Conservation (phyloP, 2,888 invertebrate genomes). For the Volucella bombylans region DNA sequence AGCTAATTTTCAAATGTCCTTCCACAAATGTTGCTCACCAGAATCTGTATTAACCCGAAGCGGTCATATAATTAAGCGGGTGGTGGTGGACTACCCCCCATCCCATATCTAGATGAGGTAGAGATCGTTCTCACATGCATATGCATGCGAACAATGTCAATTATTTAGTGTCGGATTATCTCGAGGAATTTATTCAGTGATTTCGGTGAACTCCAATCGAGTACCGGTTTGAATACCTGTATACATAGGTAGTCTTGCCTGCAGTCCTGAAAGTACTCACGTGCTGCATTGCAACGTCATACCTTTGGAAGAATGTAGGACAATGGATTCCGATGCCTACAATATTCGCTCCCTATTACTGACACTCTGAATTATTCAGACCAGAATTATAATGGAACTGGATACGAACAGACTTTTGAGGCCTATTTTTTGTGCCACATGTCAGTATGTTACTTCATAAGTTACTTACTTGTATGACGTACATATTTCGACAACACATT, state of each 20-base stretch:
- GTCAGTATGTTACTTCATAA: neutral
- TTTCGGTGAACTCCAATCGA: constrained; percentile 19
- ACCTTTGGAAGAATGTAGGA: neutral
- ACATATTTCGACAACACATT: too few species aligned
- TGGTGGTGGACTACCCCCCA: neutral
- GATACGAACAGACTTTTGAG: neutral
- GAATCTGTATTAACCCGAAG: constrained; percentile 4
- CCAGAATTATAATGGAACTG: neutral
- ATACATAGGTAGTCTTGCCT: neutral
- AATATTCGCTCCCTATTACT: neutral
- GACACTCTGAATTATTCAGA: neutral
- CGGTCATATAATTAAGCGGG: constrained; percentile 20
- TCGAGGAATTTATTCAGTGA: constrained; percentile 4
- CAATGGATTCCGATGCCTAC: constrained; percentile 2
- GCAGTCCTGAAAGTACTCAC: neutral
- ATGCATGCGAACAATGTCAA: constrained; percentile 8
- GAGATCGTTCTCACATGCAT: neutral
- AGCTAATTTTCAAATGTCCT: constrained; percentile 30
- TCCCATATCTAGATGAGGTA: neutral
- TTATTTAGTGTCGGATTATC: neutral
- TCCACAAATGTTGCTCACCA: neutral
- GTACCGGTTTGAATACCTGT: neutral
- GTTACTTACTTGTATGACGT: neutral
- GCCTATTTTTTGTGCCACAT: neutral
- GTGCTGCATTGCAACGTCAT: neutral